Percentiles rank a stretch among this genome's conserved stretches.
Evolutionary conservation across 2,797 vertebrate genomes (phyloP).

Genomic region (Yasuhikotakia modesta): DNA sequence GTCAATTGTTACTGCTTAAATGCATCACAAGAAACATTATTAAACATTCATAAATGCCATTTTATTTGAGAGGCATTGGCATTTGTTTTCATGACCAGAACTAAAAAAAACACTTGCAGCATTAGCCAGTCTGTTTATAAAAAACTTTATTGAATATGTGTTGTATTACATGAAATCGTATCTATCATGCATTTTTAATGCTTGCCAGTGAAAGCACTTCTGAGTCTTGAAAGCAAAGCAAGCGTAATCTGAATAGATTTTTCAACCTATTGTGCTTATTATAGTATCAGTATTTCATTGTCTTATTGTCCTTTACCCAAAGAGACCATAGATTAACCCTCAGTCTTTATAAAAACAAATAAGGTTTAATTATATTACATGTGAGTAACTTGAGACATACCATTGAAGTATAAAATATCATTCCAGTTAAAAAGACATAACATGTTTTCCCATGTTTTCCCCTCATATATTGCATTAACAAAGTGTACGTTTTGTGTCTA

Average conservation of each 20-base stretch:
- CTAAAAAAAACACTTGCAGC: not conserved
- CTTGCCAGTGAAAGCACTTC: conserved; percentile 40
- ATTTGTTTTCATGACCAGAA: conserved; percentile 7
- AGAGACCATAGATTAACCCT: not conserved
- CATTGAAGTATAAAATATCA: too few relatives aligned
- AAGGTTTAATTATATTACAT: not conserved
- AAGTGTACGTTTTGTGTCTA: not conserved
- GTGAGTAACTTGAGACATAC: not conserved
- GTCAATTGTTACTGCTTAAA: too few relatives aligned
- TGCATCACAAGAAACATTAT: too few relatives aligned
- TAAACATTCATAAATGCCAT: not conserved
- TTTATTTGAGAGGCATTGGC: not conserved
- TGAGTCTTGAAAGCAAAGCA: conserved; percentile 34
- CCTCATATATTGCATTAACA: not conserved
- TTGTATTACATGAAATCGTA: conserved; percentile 36
- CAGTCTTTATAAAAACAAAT: not conserved
- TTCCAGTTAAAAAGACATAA: too few relatives aligned
- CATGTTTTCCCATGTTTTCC: too few relatives aligned
- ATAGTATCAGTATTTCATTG: not conserved
- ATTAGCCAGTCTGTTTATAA: conserved; percentile 14
- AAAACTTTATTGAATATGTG: conserved; percentile 33
- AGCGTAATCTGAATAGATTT: conserved; percentile 22
- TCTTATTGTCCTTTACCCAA: not conserved
- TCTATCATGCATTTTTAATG: conserved; percentile 45
- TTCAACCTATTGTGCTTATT: conserved; percentile 1